Conservation (phyloP, 2,888 invertebrate genomes). For the Cecidostiba fungosa region DNA sequence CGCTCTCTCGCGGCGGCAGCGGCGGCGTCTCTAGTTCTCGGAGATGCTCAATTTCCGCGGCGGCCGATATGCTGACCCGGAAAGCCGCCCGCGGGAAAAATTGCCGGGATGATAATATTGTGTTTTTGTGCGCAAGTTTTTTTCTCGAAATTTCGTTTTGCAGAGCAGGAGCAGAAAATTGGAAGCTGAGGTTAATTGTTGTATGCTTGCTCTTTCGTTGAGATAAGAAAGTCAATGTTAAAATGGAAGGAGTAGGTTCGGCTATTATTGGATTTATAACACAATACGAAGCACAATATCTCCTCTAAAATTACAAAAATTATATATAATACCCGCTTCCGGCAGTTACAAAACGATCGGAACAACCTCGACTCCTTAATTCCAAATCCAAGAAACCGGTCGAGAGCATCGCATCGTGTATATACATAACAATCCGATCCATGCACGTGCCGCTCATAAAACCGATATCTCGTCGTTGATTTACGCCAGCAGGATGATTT, state of each 20-base stretch:
- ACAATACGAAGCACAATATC: not conserved
- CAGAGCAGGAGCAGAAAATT: slow-evolving; percentile 1
- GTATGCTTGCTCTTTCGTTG: not conserved
- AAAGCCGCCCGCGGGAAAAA: slow-evolving; percentile 40
- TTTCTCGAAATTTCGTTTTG: not conserved
- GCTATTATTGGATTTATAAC: too few relatives aligned
- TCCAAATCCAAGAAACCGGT: not conserved
- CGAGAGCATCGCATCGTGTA: not conserved
- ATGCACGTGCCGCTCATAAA: not conserved
- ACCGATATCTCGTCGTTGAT: not conserved
- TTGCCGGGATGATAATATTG: slow-evolving; percentile 13
- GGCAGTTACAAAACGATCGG: not conserved
- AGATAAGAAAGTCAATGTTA: not conserved
- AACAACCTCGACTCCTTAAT: not conserved
- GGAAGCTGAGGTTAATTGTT: not conserved
- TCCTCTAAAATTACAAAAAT: not conserved
- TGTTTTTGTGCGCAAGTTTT: not conserved
- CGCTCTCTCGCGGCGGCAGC: not conserved
- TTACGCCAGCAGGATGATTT: not conserved
- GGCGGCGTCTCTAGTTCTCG: not conserved
- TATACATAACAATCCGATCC: not conserved
- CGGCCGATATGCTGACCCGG: slow-evolving; percentile 41
- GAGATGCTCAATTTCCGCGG: slow-evolving; percentile 44
- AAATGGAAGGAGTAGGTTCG: too few relatives aligned
- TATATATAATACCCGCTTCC: not conserved